A percentile compares a stretch with the other conserved stretches of the same genome.
Evolutionary conservation across 2,888 invertebrate species (phyloP).

Genomic region (Clanis bilineata): DNA sequence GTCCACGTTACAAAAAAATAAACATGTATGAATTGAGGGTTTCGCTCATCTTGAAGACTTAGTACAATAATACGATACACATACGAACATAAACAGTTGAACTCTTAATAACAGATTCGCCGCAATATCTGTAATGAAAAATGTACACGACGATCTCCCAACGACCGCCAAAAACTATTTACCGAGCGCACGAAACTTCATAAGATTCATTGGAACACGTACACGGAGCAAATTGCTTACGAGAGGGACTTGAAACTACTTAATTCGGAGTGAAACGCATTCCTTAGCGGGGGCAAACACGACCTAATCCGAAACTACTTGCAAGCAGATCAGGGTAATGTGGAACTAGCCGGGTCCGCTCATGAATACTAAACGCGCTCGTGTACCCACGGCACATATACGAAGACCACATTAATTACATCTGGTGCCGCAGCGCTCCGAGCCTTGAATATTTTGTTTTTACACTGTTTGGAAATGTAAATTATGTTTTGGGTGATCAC

Average conservation of each 20-base stretch:
- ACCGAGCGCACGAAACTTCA: conserved; percentile 10
- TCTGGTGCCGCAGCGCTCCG: conserved; percentile 14
- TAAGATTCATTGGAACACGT: conserved; percentile 17
- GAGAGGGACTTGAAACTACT: conserved; percentile 49
- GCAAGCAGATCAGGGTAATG: conserved; percentile 68
- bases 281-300: conserved; percentile 47
- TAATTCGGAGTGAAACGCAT: conserved; percentile 57
- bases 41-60: no score
- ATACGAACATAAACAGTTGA: not conserved
- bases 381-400: conserved; percentile 32
- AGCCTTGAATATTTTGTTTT: not conserved
- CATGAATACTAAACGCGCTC: conserved; percentile 69
- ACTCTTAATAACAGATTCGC: conserved; percentile 17
- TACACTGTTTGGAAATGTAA: not conserved
- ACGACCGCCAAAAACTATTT: conserved; percentile 18
- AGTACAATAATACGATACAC: not conserved
- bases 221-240: conserved; percentile 48
- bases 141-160: conserved; percentile 8
- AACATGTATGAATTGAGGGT: not conserved
- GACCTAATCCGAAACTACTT: conserved; percentile 71
- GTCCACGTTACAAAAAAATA: not conserved
- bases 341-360: conserved; percentile 54
- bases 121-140: not conserved
- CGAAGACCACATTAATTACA: conserved; percentile 43
- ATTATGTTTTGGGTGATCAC: not conserved